Evolutionary conservation across 2,797 vertebrate species (phyloP).

Genomic region (Siniperca scherzeri): DNA sequence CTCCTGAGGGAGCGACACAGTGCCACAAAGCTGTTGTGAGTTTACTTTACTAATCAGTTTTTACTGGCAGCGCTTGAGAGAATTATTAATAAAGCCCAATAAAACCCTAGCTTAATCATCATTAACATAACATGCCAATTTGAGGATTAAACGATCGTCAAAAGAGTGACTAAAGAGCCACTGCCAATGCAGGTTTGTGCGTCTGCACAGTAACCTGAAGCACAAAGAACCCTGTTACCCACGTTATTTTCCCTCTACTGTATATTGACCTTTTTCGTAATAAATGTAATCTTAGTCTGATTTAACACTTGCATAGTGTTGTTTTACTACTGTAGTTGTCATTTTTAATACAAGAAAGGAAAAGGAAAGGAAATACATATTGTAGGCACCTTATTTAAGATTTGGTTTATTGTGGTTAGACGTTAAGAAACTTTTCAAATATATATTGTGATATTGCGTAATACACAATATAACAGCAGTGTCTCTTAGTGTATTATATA

Average conservation of each 20-base stretch:
- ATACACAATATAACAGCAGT: not conserved
- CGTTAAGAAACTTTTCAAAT: not conserved
- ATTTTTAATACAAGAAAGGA: not conserved
- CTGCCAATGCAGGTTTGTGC: not conserved
- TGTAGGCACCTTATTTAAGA: not conserved
- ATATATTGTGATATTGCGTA: not conserved
- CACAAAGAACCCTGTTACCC: not conserved
- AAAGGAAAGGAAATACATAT: not conserved
- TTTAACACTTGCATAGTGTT: not conserved
- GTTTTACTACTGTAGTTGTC: not conserved
- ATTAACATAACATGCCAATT: slow-evolving; percentile 20
- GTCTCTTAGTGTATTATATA: not conserved
- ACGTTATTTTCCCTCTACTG: not conserved
- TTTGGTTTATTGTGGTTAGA: not conserved
- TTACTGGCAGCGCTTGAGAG: not conserved
- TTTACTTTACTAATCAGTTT: slow-evolving; percentile 27
- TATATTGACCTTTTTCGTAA: not conserved
- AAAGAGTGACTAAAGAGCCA: not conserved
- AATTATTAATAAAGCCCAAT: slow-evolving; percentile 32
- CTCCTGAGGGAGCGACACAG: not conserved
- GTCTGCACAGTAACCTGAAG: not conserved
- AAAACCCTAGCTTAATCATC: slow-evolving; percentile 1
- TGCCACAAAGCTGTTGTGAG: slow-evolving; percentile 2
- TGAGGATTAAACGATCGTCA: slow-evolving; percentile 17
- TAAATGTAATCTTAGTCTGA: not conserved